Percentiles rank a stretch among this genome's conserved stretches.
These are phyloP conservation scores for Montipora capricornis DNA, from an alignment of 64 coral and sea anemone species.

Conservation along the genomic window DNA sequence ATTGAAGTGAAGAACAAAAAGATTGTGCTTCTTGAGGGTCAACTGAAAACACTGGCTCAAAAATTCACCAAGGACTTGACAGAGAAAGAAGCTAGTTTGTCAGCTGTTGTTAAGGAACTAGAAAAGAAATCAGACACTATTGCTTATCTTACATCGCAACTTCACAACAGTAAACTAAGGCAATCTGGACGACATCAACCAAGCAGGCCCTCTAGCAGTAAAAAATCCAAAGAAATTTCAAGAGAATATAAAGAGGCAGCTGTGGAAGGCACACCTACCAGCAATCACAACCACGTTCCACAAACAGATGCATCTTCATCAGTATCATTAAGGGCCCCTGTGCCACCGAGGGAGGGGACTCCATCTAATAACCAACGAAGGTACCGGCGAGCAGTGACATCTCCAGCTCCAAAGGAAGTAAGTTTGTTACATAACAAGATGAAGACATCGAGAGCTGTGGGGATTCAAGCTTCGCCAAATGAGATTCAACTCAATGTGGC, in stretches of 20 bases:
- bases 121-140: slow-evolving; percentile 93
- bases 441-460: slow-evolving; percentile 80
- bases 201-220: slow-evolving; percentile 41
- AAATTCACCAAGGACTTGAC: slow-evolving; percentile 65
- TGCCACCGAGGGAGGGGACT: slow-evolving; percentile 73
- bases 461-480: slow-evolving; percentile 87
- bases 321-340: slow-evolving; percentile 67
- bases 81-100: slow-evolving; percentile 67
- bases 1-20: slow-evolving; percentile 82
- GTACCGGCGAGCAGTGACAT: slow-evolving; percentile 72
- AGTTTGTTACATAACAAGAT: slow-evolving; percentile 49
- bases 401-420: slow-evolving; percentile 59
- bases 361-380: slow-evolving; percentile 53
- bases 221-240: slow-evolving; percentile 52
- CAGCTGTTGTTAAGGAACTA: slow-evolving; percentile 78
- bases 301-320: not conserved
- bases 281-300: not conserved
- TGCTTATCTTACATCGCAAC: slow-evolving; percentile 94
- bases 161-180: slow-evolving; percentile 85
- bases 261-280: slow-evolving; percentile 18
- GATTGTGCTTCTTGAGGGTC: slow-evolving; percentile 83
- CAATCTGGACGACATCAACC: slow-evolving; percentile 65
- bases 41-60: slow-evolving; percentile 76
- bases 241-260: slow-evolving; percentile 15
- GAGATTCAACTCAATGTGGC: slow-evolving; percentile 78